Base-by-base conservation (phyloP, 2,797 vertebrate species). In the Botia kubotai region DNA sequence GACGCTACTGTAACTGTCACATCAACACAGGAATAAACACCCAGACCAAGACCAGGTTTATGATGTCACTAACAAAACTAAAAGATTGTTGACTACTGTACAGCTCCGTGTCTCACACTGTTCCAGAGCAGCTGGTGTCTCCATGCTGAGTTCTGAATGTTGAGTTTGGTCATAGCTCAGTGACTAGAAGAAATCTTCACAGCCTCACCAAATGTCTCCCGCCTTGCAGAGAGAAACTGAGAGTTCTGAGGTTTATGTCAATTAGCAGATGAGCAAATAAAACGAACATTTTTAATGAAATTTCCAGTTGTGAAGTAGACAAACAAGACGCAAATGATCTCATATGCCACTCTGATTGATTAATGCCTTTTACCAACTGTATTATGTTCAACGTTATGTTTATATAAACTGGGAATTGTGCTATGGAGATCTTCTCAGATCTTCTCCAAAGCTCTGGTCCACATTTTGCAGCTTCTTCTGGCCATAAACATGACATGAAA, bases 81-180 rank as follows among this genome's bases (percentile, higher is more conserved):
- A 60, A 60, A 67, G 74, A 39, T 19, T 65, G 52, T 76, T 7
- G 74, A 76, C 29, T 26, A 68, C n/a, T 58, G 55, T 63, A 58
- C 36, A 77, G 75, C 21, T 78, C 77, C 58, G 36, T 26, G 48
- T 52, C 68, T 75, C 52, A 73, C 33, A 78, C 69, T 68, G 58
- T 82, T 73, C 69, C 39, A 33, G 66, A 65, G 63, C 85, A 83
- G 83, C 66, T 82, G 83, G 80, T 80, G 80, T 75, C 67, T 75
- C 69, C 77, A 77, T 21, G 66, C 57, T 77, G 43, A 55, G 58
- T 72, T 82, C 39, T 70, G 57, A 80, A 70, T 23, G 53, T 69
- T 55, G 75, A 75, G 57, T 74, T 57, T 33, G 69, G 65, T 85
- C 67, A 83, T 79, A 82, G 75, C 72, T 82, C 72, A 77, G 72